These are phyloP conservation scores for Leucopsar rothschildi DNA, from an alignment of 2,113 vertebrate species.

Conservation along the genomic window DNA sequence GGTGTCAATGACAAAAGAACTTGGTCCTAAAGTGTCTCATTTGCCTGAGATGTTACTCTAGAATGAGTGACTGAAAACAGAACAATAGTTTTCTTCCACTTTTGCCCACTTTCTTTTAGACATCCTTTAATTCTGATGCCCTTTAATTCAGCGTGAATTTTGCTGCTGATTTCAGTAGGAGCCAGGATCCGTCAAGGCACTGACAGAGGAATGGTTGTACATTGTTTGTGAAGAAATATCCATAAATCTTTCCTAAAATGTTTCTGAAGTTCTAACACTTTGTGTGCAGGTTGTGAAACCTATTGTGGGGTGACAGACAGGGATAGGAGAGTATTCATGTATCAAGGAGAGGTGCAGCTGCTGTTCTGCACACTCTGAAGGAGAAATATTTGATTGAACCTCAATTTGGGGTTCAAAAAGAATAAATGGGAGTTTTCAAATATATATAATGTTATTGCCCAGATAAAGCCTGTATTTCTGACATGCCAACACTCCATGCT, in stretches of 20 bases:
- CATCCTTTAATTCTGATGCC: not conserved
- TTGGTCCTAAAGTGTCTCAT: not conserved
- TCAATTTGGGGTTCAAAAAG: not conserved
- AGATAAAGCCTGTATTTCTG: not conserved
- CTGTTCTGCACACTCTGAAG: not conserved
- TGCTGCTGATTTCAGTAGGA: not conserved
- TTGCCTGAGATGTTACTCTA: not conserved
- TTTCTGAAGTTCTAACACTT: not conserved
- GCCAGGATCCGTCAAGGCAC: not conserved
- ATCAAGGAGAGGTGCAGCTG: not conserved
- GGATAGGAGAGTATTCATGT: not conserved
- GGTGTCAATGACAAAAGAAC: not conserved
- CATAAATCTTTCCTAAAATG: not conserved
- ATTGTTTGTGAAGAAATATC: not conserved
- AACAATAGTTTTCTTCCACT: not conserved
- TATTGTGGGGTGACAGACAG: not conserved
- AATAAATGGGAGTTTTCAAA: not conserved
- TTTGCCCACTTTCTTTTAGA: not conserved
- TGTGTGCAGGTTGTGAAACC: not conserved
- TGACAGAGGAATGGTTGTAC: not conserved
- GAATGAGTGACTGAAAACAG: not conserved
- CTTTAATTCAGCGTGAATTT: not conserved
- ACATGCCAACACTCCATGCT: not conserved
- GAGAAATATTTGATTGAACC: not conserved
- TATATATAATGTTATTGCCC: not conserved